phyloP scores from a whole-genome alignment of 2,113 vertebrate genomes.

The Cebus imitator region DNA sequence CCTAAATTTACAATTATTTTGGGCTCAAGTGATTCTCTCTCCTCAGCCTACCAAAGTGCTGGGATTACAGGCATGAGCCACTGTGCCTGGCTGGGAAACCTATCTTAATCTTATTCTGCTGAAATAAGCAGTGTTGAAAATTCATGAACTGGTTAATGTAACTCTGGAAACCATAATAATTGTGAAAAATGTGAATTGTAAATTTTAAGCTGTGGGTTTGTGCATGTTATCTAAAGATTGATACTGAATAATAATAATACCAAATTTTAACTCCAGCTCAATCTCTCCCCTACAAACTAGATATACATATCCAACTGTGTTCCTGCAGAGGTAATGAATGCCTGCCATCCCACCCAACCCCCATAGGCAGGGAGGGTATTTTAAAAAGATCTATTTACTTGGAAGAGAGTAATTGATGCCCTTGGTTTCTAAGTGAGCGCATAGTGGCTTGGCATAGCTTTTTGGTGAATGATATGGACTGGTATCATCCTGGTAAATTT shows the following conservation, averaged over 20 bases:
- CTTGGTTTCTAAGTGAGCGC: not conserved
- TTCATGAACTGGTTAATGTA: constrained; percentile 35
- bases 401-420: not conserved
- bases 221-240: not conserved
- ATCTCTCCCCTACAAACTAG: not conserved
- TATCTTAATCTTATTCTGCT: constrained; percentile 24
- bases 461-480: not conserved
- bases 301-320: not conserved
- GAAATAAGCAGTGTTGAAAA: constrained; percentile 45
- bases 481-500: not conserved
- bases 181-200: constrained; percentile 38
- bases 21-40: too few species aligned
- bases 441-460: not conserved
- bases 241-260: constrained; percentile 3
- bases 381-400: not conserved
- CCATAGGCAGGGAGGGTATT: not conserved
- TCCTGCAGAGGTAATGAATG: not conserved
- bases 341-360: not conserved
- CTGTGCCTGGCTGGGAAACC: not conserved
- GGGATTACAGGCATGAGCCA: too few species aligned
- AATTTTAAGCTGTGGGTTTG: constrained; percentile 12
- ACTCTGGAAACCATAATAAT: constrained; percentile 26
- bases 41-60: too few species aligned
- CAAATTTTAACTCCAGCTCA: constrained; percentile 22
- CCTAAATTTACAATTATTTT: too few species aligned